Evolutionary conservation across 2,888 invertebrate genomes (phyloP).

Genomic region (Theodoxus fluviatilis): DNA sequence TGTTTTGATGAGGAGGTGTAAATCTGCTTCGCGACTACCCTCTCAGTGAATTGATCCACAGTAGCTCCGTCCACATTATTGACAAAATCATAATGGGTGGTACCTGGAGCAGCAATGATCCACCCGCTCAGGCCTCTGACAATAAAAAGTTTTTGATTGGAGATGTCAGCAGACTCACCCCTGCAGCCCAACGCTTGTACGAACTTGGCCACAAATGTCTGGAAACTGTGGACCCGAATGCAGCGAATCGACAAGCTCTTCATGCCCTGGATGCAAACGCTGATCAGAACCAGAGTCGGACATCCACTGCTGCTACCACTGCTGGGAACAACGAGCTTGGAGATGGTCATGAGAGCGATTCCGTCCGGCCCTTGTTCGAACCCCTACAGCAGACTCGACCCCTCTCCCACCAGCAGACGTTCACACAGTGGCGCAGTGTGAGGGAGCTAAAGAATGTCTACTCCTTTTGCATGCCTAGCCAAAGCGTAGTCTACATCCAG

Average conservation of each 20-base stretch:
- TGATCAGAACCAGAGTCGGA: too few species aligned
- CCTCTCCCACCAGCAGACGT: constrained; percentile 47
- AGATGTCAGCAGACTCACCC: too few species aligned
- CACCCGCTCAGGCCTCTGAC: background rate
- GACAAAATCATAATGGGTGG: constrained; percentile 20
- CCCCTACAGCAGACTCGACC: constrained; percentile 38
- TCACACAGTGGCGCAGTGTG: constrained; percentile 50
- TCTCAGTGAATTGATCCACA: too few species aligned
- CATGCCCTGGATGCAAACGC: too few species aligned
- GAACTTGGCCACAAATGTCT: background rate
- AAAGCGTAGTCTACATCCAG: constrained; percentile 52
- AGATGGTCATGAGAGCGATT: background rate
- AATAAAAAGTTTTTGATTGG: too few species aligned
- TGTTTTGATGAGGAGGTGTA: too few species aligned
- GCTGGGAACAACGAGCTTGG: too few species aligned
- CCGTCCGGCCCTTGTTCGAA: constrained; percentile 32
- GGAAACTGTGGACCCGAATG: background rate
- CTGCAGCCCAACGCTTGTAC: too few species aligned
- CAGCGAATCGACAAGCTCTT: too few species aligned
- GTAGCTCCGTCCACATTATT: too few species aligned
- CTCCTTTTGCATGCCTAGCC: constrained; percentile 37
- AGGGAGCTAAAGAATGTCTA: constrained; percentile 41
- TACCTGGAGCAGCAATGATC: background rate
- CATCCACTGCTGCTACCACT: too few species aligned
- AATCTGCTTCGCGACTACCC: too few species aligned